phyloP scores from a whole-genome alignment of 2,797 vertebrate genomes.

The Sebastes nivosus region DNA sequence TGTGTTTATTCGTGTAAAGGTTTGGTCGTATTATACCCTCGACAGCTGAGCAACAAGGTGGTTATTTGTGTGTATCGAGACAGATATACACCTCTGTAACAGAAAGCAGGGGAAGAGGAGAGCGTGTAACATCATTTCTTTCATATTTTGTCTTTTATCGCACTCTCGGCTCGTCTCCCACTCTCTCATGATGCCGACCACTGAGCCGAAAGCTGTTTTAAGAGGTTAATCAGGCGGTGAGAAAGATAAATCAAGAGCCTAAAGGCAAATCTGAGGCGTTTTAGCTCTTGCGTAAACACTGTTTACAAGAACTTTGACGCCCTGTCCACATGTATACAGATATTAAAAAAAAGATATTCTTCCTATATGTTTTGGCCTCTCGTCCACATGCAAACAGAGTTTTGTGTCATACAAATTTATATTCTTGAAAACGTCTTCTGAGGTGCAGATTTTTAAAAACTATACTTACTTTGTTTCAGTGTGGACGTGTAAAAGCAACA shows the following conservation, averaged over 20 bases:
- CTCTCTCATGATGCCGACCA: neutral
- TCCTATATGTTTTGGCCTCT: too few relatives aligned
- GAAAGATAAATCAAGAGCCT: slow-evolving; percentile 7
- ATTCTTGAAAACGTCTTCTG: too few relatives aligned
- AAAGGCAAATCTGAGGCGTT: slow-evolving; percentile 1
- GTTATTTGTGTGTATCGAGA: slow-evolving; percentile 14
- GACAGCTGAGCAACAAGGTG: slow-evolving; percentile 1
- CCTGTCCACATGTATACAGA: too few relatives aligned
- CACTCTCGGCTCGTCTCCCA: neutral
- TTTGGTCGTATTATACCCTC: neutral
- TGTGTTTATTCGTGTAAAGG: slow-evolving; percentile 23
- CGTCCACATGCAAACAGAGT: too few relatives aligned
- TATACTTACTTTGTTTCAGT: too few relatives aligned
- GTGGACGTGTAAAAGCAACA: too few relatives aligned
- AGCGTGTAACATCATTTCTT: neutral
- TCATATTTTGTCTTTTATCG: slow-evolving; percentile 2
- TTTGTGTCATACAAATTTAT: too few relatives aligned
- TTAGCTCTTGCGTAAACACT: neutral
- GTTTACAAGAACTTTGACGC: neutral
- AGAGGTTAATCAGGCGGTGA: slow-evolving; percentile 28
- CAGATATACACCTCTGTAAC: neutral
- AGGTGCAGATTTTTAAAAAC: too few relatives aligned
- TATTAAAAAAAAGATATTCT: too few relatives aligned
- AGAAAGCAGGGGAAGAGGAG: neutral
- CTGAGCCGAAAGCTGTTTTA: slow-evolving; percentile 3